Conservation (phyloP, 1,140 invertebrate genomes). For the Rhagoletis pomonella region DNA sequence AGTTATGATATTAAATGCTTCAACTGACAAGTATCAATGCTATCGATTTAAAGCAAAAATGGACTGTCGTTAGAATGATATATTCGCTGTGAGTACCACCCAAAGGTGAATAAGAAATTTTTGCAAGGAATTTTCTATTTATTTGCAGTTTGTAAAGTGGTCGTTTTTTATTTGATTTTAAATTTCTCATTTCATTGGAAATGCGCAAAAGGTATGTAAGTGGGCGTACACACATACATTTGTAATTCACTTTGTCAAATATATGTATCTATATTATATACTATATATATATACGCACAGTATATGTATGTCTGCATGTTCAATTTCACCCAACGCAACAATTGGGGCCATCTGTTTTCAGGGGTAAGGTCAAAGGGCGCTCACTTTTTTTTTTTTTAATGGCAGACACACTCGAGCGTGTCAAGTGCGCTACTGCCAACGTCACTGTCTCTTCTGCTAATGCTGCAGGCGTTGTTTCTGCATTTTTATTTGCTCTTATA, state of each 20-base stretch:
- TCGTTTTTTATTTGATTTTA: neutral
- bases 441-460: neutral
- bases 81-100: neutral
- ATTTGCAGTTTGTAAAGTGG: neutral
- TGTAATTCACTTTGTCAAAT: conserved; percentile 9
- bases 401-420: conserved; percentile 40
- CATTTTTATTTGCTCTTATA: neutral
- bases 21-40: neutral
- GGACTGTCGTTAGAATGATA: neutral
- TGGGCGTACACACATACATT: neutral
- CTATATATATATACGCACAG: neutral
- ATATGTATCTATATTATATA: neutral
- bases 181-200: neutral
- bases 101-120: neutral
- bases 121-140: neutral
- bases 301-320: neutral
- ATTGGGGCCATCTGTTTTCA: neutral
- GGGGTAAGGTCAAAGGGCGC: conserved; percentile 31
- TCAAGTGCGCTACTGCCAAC: conserved; percentile 20
- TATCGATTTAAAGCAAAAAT: neutral
- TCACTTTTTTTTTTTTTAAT: neutral
- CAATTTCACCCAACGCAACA: neutral
- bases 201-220: neutral
- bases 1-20: neutral
- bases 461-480: neutral